Percentiles rank a stretch among this genome's conserved stretches.
Evolutionary conservation across 2,888 invertebrate species (phyloP).

Genomic region (Agrotis ipsilon): DNA sequence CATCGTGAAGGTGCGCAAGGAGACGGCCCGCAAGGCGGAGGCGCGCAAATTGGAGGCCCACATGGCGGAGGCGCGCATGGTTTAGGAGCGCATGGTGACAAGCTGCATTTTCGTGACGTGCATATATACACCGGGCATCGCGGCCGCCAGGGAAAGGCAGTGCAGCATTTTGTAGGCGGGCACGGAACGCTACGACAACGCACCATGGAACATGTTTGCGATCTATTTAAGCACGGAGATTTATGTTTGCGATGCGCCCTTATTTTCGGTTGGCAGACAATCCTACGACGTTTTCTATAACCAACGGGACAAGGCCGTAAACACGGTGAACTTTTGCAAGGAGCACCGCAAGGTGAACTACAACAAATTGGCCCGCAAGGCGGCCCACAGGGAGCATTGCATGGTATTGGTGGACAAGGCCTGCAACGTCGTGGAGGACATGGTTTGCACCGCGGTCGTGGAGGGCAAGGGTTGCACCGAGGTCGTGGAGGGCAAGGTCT

Average conservation of each 20-base stretch:
- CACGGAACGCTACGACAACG: slow-evolving; percentile 81
- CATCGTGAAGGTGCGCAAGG: slow-evolving; percentile 53
- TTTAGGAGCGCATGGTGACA: slow-evolving; percentile 5
- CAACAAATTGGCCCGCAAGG: slow-evolving; percentile 46
- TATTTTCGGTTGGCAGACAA: slow-evolving; percentile 79
- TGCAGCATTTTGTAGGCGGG: slow-evolving; percentile 73
- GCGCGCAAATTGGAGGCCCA: too few species aligned
- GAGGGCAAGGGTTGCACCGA: neutral
- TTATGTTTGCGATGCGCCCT: slow-evolving; percentile 75
- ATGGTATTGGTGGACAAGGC: slow-evolving; percentile 45
- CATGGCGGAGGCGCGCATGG: too few species aligned
- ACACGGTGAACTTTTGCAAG: slow-evolving; percentile 80
- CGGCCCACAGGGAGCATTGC: slow-evolving; percentile 28
- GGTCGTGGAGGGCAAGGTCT: slow-evolving; percentile 1
- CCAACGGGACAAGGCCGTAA: slow-evolving; percentile 80
- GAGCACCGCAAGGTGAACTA: slow-evolving; percentile 43
- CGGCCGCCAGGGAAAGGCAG: slow-evolving; percentile 69
- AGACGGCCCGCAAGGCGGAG: too few species aligned
- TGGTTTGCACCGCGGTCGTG: neutral
- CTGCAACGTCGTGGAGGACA: slow-evolving; percentile 62
- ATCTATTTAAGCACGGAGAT: slow-evolving; percentile 84
- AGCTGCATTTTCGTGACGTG: slow-evolving; percentile 64
- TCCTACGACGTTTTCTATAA: slow-evolving; percentile 73
- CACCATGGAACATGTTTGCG: slow-evolving; percentile 77
- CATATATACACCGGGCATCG: slow-evolving; percentile 69